phyloP scores from a whole-genome alignment of 2,888 invertebrate species.

The Synergus japonicus region DNA sequence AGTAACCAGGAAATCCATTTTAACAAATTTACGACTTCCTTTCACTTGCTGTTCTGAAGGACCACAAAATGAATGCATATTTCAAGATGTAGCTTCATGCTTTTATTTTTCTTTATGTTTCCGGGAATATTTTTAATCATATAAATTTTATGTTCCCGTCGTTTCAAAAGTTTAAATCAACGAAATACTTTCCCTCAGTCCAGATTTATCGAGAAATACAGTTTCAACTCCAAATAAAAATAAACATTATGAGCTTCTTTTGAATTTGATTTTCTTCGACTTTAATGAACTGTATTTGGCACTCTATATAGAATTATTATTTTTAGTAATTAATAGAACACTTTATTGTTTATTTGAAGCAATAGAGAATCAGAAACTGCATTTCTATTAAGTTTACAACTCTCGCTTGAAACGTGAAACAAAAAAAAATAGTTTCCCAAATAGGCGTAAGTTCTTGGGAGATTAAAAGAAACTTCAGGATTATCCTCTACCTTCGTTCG shows the following conservation, averaged over 20 bases:
- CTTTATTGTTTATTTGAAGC: not conserved
- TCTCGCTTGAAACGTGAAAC: slow-evolving; percentile 7
- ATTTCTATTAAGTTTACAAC: not conserved
- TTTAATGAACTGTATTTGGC: too few species aligned
- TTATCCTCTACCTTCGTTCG: slow-evolving; percentile 57
- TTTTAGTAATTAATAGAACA: too few species aligned
- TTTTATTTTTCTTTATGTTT: slow-evolving; percentile 28
- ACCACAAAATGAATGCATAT: slow-evolving; percentile 70
- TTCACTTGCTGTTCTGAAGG: slow-evolving; percentile 49
- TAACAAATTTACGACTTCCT: slow-evolving; percentile 71
- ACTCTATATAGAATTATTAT: too few species aligned
- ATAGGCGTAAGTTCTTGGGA: slow-evolving; percentile 42
- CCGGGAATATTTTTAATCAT: not conserved
- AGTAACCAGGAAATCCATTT: slow-evolving; percentile 66
- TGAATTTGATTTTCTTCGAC: too few species aligned
- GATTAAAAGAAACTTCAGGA: slow-evolving; percentile 60
- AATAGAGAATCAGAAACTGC: not conserved
- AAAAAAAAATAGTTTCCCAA: slow-evolving; percentile 29
- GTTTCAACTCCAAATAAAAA: too few species aligned
- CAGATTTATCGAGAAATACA: too few species aligned
- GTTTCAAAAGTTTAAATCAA: too few species aligned
- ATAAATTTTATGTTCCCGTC: not conserved
- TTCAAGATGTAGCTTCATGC: slow-evolving; percentile 50
- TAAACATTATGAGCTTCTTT: too few species aligned
- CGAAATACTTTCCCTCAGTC: not conserved